Evolutionary conservation across 2,888 invertebrate genomes (phyloP).

Genomic region (Nebria salina): DNA sequence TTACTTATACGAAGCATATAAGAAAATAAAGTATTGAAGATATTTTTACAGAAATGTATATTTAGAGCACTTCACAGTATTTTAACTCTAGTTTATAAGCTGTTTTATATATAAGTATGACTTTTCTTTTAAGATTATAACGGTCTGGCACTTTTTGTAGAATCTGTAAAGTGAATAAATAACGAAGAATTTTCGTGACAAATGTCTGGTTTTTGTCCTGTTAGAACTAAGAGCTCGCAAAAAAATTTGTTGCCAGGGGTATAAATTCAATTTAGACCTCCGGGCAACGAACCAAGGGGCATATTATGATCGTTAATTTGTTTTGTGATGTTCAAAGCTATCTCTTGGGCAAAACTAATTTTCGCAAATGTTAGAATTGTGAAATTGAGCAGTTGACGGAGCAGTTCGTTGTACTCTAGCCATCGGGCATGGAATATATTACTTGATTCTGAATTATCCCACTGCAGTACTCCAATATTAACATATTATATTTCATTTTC

Average conservation of each 20-base stretch:
- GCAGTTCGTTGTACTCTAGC: neutral
- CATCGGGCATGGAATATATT: neutral
- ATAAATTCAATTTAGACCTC: neutral
- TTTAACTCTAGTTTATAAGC: too few species aligned
- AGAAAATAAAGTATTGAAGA: too few species aligned
- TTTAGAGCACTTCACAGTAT: too few species aligned
- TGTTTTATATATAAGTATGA: too few species aligned
- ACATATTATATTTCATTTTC: too few species aligned
- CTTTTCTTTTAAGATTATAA: too few species aligned
- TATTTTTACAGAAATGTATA: too few species aligned
- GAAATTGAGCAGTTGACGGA: neutral
- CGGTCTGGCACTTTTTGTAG: too few species aligned
- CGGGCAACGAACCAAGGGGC: neutral
- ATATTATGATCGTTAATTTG: neutral
- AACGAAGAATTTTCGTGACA: too few species aligned
- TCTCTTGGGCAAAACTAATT: constrained; percentile 1
- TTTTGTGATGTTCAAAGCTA: neutral
- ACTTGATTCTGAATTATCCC: neutral
- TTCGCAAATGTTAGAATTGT: neutral
- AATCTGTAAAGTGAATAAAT: too few species aligned
- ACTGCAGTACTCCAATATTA: too few species aligned
- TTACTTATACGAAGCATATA: neutral
- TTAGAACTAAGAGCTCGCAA: neutral
- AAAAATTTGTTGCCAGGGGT: neutral
- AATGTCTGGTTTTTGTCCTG: neutral